Conservation (phyloP, 2,113 vertebrate species). For the Desmodus rotundus region DNA sequence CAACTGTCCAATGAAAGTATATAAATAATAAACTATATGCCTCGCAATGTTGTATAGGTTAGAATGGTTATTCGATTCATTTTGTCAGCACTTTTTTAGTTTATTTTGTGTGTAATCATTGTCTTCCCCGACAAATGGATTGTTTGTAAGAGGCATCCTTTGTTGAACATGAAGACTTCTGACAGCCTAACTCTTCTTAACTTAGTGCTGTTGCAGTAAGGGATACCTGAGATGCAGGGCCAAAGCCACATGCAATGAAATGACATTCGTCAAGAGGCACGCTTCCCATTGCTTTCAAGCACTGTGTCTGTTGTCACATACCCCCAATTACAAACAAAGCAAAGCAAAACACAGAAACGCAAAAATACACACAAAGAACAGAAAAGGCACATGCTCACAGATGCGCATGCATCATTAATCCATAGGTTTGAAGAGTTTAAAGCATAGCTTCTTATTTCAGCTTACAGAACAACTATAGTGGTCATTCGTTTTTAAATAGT, state of each 20-base stretch:
- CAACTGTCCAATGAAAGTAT: background rate
- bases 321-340: background rate
- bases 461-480: background rate
- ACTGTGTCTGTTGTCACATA: background rate
- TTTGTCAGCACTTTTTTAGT: background rate
- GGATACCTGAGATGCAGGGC: background rate
- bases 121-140: background rate
- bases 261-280: background rate
- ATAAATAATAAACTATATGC: background rate
- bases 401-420: background rate
- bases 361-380: background rate
- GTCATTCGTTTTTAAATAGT: background rate
- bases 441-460: background rate
- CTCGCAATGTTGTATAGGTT: background rate
- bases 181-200: background rate
- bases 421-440: background rate
- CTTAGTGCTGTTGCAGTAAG: background rate
- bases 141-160: background rate
- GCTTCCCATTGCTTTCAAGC: background rate
- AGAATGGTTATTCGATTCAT: background rate
- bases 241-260: background rate
- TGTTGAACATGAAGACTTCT: background rate
- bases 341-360: background rate
- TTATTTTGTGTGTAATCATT: background rate
- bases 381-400: accelerated